Evolutionary conservation across 92 coral and sea anemone species (phyloP), one percentile per base, ranked within the genome.

Genomic region (Ricordea florida): DNA sequence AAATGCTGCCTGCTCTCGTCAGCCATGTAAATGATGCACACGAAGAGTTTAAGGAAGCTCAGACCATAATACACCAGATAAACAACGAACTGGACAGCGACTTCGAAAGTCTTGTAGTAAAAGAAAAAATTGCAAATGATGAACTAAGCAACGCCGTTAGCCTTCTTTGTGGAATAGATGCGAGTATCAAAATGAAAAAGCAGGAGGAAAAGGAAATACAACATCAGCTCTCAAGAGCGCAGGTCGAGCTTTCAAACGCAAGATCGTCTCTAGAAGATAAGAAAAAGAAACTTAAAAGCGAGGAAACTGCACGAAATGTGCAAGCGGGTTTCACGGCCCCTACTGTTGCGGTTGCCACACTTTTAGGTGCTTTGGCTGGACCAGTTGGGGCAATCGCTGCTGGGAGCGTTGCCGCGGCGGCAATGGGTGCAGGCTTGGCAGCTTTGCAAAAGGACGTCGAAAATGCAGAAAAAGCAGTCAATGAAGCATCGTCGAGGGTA

Each of bases 31-130:
- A 32, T 7, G 4, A 34, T 3, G 38, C 74, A 33, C 26, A 67
- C 25, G 26, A 49, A 35, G 60, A 45, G 10, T 49, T 67, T 47
- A 4, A 18, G 8, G 16, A 2, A 2, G 74, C 74, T 34, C 59
- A 49, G 34, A 18, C 74, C 60, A 23, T 35, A 32, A 22, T 67
- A 33, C n/a, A 67, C 24, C 14, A 67, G 35, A 67, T 67, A 20
- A 67, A 67, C 36, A 36, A 21, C 47, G 4, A 35, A 35, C 1
- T 48, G 74, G 74, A 47, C 44, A 14, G 25, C 34, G 33, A 67
- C 5, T 33, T 48, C 26, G 33, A 20, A 48, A 27, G 7, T 20
- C n/a, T 67, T 22, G 60, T 67, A 46, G 61, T 21, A 48, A 31
- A 47, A 10, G 60, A 67, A 33, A 49, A 67, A 67, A 48, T 10